These are phyloP conservation scores for Philhelius pedissequus DNA, from an alignment of 2,888 invertebrate genomes.

Conservation along the genomic window DNA sequence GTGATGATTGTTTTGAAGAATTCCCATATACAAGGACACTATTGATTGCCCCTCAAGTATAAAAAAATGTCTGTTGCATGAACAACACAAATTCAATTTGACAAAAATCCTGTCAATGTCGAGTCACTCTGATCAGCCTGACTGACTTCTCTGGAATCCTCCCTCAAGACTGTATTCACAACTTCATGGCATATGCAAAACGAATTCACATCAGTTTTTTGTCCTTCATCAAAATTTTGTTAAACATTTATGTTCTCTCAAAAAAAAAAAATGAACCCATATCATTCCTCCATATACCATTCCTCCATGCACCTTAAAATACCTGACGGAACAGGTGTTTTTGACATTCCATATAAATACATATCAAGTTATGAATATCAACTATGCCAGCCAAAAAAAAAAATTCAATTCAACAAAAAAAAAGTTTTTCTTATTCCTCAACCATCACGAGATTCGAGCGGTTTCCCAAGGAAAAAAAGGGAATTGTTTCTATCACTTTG, in stretches of 20 bases:
- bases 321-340: slow-evolving; percentile 17
- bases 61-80: background rate
- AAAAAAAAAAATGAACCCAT: background rate
- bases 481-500: background rate
- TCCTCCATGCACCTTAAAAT: background rate
- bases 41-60: background rate
- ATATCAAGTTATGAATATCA: slow-evolving; percentile 22
- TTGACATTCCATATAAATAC: slow-evolving; percentile 12
- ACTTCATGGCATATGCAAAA: background rate
- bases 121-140: too few species aligned
- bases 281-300: background rate
- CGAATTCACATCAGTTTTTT: background rate
- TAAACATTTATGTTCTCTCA: background rate
- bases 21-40: background rate
- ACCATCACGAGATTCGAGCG: background rate
- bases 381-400: background rate
- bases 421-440: background rate
- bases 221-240: background rate
- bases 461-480: background rate
- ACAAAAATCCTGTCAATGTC: background rate
- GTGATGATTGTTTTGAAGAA: background rate
- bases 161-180: background rate
- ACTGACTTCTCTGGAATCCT: background rate
- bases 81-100: background rate
- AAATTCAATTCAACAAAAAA: background rate